Percentiles rank a stretch among this genome's conserved stretches.
phyloP scores from a whole-genome alignment of 2,888 invertebrate genomes.

The Drosophila mayaguana region DNA sequence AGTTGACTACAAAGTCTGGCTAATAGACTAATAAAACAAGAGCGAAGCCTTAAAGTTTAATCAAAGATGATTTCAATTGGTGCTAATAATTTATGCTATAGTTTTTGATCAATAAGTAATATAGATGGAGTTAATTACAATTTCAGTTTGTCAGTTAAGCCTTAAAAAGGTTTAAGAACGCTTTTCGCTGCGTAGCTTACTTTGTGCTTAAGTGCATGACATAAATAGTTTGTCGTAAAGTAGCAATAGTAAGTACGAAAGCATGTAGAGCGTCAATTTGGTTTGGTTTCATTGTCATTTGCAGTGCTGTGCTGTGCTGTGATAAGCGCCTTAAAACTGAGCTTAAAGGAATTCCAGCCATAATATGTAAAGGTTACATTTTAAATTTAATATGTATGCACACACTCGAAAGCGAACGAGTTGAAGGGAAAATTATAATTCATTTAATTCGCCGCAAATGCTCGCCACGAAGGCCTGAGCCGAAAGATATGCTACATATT shows the following conservation, averaged over 20 bases:
- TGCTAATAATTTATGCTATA: too few species aligned
- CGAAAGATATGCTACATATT: conserved; percentile 33
- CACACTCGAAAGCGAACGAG: not conserved
- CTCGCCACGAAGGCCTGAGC: conserved; percentile 9
- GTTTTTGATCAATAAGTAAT: too few species aligned
- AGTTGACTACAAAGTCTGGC: too few species aligned
- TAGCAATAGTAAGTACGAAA: conserved; percentile 9
- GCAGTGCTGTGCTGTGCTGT: not conserved
- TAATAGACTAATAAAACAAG: too few species aligned
- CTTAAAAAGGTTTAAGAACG: too few species aligned
- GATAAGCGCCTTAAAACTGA: conserved; percentile 26
- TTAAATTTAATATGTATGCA: conserved; percentile 48
- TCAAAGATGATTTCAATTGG: too few species aligned
- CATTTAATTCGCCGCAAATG: conserved; percentile 36
- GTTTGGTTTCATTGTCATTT: conserved; percentile 4
- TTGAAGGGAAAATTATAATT: conserved; percentile 43
- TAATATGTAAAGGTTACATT: conserved; percentile 32
- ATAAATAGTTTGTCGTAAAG: conserved; percentile 4
- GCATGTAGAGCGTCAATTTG: conserved; percentile 11
- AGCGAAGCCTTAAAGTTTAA: too few species aligned
- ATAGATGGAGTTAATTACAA: too few species aligned
- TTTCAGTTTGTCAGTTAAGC: too few species aligned
- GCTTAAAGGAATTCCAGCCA: not conserved
- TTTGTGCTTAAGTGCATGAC: too few species aligned
- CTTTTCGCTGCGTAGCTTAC: too few species aligned